phyloP scores from a whole-genome alignment of 1,140 invertebrate genomes.

The Diachasmimorpha longicaudata region DNA sequence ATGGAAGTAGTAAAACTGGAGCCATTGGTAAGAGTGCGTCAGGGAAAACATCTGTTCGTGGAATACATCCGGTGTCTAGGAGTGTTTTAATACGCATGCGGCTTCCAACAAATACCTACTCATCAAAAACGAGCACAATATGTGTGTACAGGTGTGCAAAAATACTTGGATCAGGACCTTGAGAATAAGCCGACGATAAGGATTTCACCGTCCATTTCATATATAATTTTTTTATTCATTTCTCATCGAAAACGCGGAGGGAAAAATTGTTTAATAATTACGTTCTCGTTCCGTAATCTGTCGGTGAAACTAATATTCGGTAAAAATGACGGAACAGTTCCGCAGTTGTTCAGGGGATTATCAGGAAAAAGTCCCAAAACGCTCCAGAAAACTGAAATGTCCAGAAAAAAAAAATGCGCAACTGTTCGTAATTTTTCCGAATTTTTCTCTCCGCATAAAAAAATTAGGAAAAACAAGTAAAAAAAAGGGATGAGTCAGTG shows the following conservation, averaged over 20 bases:
- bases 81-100: conserved; percentile 18
- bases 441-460: no score
- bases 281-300: no score
- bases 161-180: conserved; percentile 17
- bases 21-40: background rate
- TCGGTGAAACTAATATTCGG: no score
- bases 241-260: background rate
- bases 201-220: conserved; percentile 1
- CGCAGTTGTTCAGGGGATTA: no score
- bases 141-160: conserved; percentile 21
- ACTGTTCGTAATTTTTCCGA: no score
- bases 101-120: conserved; percentile 8
- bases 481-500: background rate
- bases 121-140: background rate
- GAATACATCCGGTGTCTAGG: conserved; percentile 26
- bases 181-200: conserved; percentile 13
- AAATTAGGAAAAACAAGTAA: background rate
- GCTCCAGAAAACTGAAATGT: no score
- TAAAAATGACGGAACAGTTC: no score
- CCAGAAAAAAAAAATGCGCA: no score
- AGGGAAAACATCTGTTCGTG: conserved; percentile 26
- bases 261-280: no score
- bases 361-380: no score
- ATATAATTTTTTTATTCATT: conserved; percentile 19
- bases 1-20: background rate